Evolutionary conservation across 2,113 vertebrate species (phyloP).

Genomic region (Symphodus melops): DNA sequence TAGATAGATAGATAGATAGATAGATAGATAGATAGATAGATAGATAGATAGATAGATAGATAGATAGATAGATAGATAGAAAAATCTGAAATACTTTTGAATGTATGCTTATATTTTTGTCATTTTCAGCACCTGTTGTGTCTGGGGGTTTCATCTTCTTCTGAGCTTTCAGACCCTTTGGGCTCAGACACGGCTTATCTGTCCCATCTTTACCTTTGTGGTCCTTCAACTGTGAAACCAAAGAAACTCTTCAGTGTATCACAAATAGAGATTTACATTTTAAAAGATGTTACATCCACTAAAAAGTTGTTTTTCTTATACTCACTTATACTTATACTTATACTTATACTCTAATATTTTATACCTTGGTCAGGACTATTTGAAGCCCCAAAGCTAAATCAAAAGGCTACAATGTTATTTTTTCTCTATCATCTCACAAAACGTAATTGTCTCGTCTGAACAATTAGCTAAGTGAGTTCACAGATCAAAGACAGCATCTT

Average conservation of each 20-base stretch:
- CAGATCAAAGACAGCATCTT: neutral
- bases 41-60: neutral
- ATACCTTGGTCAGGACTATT: neutral
- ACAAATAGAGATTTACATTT: neutral
- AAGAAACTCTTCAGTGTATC: conserved; percentile 29
- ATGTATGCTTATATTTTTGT: neutral
- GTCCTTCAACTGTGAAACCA: conserved; percentile 80
- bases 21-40: neutral
- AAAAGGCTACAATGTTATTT: neutral
- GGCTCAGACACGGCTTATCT: conserved; percentile 71
- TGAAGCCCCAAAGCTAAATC: neutral
- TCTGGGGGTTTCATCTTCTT: conserved; percentile 87
- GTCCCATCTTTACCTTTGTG: conserved; percentile 83
- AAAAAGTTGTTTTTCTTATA: neutral
- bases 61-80: neutral
- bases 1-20: neutral
- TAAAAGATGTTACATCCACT: neutral
- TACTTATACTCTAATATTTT: too few species aligned
- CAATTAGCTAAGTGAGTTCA: neutral
- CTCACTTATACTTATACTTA: too few species aligned
- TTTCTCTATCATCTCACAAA: neutral
- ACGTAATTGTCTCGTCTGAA: neutral
- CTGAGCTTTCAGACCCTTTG: conserved; percentile 76
- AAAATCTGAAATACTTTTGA: neutral
- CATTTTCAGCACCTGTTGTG: conserved; percentile 82